Percentiles rank a stretch among this genome's conserved stretches.
phyloP scores from a whole-genome alignment of 2,113 vertebrate species.

The Phalacrocorax carbo region DNA sequence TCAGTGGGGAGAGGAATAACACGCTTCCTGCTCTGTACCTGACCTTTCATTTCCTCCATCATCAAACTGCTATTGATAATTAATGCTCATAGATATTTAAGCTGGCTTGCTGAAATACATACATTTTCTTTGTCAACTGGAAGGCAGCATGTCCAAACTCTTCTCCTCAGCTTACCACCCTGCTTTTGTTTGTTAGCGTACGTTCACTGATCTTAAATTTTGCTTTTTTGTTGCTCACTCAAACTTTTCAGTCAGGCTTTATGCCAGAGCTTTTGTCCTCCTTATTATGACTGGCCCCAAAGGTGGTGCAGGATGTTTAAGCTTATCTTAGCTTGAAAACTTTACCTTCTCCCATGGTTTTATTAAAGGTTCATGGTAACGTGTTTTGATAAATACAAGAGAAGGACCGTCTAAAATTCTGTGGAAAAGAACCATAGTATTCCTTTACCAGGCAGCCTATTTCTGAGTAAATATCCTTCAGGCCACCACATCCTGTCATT shows the following conservation, averaged over 20 bases:
- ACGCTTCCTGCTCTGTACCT: constrained; percentile 12
- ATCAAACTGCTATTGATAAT: background rate
- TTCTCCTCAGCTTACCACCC: background rate
- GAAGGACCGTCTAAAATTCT: background rate
- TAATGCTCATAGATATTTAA: background rate
- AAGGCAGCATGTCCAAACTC: background rate
- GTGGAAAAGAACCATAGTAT: background rate
- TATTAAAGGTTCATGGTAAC: background rate
- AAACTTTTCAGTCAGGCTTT: background rate
- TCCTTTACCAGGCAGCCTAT: background rate
- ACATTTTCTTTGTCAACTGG: background rate
- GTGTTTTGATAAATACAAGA: background rate
- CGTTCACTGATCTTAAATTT: background rate
- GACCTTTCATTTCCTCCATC: background rate
- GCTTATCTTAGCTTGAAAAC: background rate
- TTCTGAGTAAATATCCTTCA: background rate
- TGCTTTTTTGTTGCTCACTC: background rate
- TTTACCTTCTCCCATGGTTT: background rate
- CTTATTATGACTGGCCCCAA: background rate
- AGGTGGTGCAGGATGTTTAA: background rate
- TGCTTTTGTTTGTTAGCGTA: background rate
- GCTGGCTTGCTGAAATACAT: background rate
- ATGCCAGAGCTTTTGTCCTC: background rate
- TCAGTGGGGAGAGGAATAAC: background rate
- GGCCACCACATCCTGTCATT: background rate